Evolutionary conservation across 2,113 vertebrate species (phyloP), one percentile per base, ranked within the genome.

Genomic region (Salvelinus alpinus): DNA sequence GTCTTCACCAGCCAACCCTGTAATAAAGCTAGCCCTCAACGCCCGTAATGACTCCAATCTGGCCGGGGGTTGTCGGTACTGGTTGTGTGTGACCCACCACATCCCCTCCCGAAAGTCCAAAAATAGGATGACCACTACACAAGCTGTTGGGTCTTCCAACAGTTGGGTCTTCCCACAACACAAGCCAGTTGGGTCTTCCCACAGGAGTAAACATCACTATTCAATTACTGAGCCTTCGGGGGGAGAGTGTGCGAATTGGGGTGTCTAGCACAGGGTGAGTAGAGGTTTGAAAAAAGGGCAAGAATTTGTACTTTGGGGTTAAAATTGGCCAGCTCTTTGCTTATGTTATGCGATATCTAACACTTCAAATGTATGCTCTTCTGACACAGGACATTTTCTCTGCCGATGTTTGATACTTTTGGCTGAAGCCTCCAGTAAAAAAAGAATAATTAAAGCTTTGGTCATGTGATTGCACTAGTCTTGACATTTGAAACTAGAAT

Each of bases 21-120:
- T 84, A 86, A 91, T 90, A 90, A 92, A 91, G 86, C 78, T 80
- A 81, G 71, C 83, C 88, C 81, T 87, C 88, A 86, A 86, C 85
- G 80, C 85, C 83, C 73, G 22, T 90, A 91, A 90, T 90, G 83
- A 89, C 80, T 90, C 80, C 90, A 90, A 81, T 85, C 75, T 88
- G 87, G 82, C 85, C 77, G 48, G 3, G 57, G 77, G 80, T 82
- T 89, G 86, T 81, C 87, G 87, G 82, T 90, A 84, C 82, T 75
- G 78, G 78, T 78, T 74, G 81, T 80, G 79, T 80, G 74, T 78
- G 79, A 85, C 78, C 80, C 71, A 75, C 85, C 76, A 73, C 82
- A 88, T 89, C 86, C 90, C 84, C 62, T 78, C 82, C 67, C 65
- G 47, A 60, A 79, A 76, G 84, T 84, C 81, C 78, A 78, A 78